These are phyloP conservation scores for Teleiodes luculella DNA, from an alignment of 2,888 invertebrate species.

Conservation along the genomic window DNA sequence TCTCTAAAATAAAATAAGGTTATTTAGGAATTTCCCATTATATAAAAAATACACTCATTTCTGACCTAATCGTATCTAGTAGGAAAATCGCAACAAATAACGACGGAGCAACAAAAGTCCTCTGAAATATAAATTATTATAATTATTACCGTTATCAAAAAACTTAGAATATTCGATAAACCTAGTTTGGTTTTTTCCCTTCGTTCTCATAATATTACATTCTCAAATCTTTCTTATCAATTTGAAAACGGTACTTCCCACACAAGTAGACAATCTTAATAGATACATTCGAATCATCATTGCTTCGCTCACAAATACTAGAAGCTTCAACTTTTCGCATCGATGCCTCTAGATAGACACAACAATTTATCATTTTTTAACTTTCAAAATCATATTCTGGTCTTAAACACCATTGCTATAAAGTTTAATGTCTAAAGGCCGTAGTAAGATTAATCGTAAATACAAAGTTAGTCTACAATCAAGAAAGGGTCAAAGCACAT, in stretches of 20 bases:
- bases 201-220: no score
- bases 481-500: conserved; percentile 36
- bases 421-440: background rate
- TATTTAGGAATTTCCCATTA: no score
- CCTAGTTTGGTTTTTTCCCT: no score
- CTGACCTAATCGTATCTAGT: no score
- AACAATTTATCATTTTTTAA: background rate
- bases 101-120: no score
- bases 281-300: background rate
- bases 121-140: no score
- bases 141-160: no score
- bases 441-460: background rate
- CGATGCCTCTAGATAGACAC: conserved; percentile 40
- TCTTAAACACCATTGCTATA: background rate
- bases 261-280: background rate
- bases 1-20: no score
- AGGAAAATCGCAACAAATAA: no score
- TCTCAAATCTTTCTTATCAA: background rate
- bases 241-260: conserved; percentile 6
- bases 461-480: background rate
- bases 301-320: conserved; percentile 43
- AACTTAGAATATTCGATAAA: no score
- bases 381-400: background rate
- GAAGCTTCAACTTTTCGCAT: conserved; percentile 50
- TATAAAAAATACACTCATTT: no score